Evolutionary conservation across 2,888 invertebrate species (phyloP), one percentile per base, ranked within the genome.

Genomic region (Nowickia ferox): DNA sequence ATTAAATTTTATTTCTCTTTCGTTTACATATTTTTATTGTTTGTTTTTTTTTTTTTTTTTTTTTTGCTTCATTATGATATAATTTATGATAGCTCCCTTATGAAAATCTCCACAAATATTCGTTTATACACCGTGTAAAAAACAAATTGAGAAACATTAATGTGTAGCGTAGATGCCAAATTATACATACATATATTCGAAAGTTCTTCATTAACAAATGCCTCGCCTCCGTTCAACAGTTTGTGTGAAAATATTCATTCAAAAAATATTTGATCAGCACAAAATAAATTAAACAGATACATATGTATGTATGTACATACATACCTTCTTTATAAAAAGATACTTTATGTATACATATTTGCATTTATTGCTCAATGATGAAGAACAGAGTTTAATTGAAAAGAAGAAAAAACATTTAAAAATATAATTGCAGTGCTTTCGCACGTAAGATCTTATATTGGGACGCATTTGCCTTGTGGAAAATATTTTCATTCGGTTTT

Each of bases 181-280:
- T 55, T 53, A 66, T 82, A 72, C 44, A 76, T 61, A 44, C 48
- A 66, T 79, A 72, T 51, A 76, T 61, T 66, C n/a, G 57, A 38
- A 81, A 59, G 44, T 66, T 75, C 42, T 75, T 74, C 72, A 74
- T 82, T 77, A 78, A 85, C 74, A 57, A 85, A 80, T 61, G 61
- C 40, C 59, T 84, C 59, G 66, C 40, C 72, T 53, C 66, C 30
- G 66, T 59, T 77, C 61, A 80, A 38, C 59, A 69, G 22, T 69
- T 69, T 83, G 83, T 72, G 57, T 53, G 17, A 65, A 59, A 46
- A 76, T 82, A 53, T 75, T 85, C 82, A 82, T 85, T 85, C 77
- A 84, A 59, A 59, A 85, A 75, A 59, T 72, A 71, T 19, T 53
- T 72, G 19, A 59, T 75, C 76, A 42, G 66, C 53, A 81, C 51